Percentiles rank a stretch among this genome's conserved stretches.
Evolutionary conservation across 1,140 invertebrate genomes (phyloP).

Genomic region (Zaprionus taronus): DNA sequence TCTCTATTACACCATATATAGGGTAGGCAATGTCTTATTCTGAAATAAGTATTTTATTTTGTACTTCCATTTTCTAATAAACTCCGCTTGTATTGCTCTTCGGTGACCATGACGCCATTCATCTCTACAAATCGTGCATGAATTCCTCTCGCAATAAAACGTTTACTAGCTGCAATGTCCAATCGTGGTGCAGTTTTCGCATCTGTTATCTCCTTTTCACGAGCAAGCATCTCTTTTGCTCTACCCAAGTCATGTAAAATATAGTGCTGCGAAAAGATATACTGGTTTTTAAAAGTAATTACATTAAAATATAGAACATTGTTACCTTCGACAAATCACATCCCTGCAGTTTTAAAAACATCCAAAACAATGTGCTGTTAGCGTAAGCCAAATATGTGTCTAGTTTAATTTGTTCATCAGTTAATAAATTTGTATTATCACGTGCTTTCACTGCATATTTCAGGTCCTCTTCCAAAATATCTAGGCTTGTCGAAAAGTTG

Average conservation of each 20-base stretch:
- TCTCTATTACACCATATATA: too few relatives aligned
- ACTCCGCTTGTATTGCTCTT: background rate
- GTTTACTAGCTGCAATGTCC: slow-evolving; percentile 52
- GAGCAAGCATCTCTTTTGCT: slow-evolving; percentile 56
- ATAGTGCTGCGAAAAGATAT: slow-evolving; percentile 26
- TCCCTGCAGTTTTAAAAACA: slow-evolving; percentile 56
- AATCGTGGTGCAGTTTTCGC: slow-evolving; percentile 43
- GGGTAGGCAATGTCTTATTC: too few relatives aligned
- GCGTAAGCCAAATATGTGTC: slow-evolving; percentile 56
- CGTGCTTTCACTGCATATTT: slow-evolving; percentile 19
- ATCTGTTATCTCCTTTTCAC: slow-evolving; percentile 54
- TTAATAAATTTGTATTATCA: background rate
- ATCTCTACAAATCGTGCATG: background rate
- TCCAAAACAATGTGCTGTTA: slow-evolving; percentile 63
- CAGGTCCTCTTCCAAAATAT: slow-evolving; percentile 47
- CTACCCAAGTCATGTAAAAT: slow-evolving; percentile 56
- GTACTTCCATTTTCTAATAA: background rate
- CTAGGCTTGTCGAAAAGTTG: slow-evolving; percentile 40
- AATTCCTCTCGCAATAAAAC: slow-evolving; percentile 56
- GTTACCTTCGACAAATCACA: slow-evolving; percentile 50
- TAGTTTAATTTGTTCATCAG: slow-evolving; percentile 58
- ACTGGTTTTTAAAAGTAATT: background rate
- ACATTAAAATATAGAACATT: background rate
- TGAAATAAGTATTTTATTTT: background rate
- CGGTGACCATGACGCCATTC: background rate